phyloP scores from a whole-genome alignment of 2,888 invertebrate species.

The Xylota segnis region DNA sequence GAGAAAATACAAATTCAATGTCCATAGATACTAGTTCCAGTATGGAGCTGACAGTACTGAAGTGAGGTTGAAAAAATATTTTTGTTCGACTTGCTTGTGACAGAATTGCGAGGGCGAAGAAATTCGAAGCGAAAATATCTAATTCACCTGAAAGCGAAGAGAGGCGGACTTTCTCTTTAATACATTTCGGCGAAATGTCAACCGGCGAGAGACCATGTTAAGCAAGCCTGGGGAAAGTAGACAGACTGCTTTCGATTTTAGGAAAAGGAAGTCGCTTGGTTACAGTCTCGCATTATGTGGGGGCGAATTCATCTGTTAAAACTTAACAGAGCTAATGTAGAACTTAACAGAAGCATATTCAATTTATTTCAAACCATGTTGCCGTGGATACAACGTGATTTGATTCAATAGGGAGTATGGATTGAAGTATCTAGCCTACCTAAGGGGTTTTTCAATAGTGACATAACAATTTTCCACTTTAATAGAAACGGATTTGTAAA shows the following conservation, averaged over 20 bases:
- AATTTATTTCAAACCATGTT: no score
- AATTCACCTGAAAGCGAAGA: constrained; percentile 28
- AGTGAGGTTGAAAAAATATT: neutral
- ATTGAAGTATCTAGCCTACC: no score
- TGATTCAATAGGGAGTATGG: no score
- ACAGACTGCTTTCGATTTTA: neutral
- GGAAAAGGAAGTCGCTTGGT: neutral
- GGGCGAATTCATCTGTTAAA: constrained; percentile 26
- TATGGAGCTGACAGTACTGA: constrained; percentile 3
- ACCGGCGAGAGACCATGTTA: neutral
- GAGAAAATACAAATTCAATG: neutral
- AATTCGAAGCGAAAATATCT: constrained; percentile 28
- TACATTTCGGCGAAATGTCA: neutral
- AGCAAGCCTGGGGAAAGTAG: neutral
- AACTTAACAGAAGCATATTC: no score
- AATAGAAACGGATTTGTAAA: no score
- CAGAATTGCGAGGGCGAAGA: constrained; percentile 8
- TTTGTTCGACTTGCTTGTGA: neutral
- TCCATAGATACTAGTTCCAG: neutral
- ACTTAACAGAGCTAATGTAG: no score
- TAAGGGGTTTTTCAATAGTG: no score
- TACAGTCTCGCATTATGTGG: neutral
- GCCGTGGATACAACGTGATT: no score
- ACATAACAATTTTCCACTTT: no score
- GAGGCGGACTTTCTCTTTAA: constrained; percentile 21